Base-by-base conservation (phyloP, 2,888 invertebrate genomes). In the Anoplius nigerrimus region DNA sequence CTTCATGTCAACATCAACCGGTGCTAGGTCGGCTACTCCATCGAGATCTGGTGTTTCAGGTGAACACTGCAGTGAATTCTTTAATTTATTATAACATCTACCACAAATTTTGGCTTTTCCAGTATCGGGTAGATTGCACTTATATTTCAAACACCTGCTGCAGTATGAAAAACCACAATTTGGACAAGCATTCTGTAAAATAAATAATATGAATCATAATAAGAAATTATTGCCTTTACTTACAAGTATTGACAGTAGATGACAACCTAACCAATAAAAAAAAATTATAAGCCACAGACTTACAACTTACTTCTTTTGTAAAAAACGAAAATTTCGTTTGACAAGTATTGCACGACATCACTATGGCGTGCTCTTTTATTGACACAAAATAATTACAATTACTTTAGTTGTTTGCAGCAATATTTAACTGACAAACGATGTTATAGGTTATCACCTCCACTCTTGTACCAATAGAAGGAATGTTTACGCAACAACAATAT, bases 121-220 rank as follows among this genome's bases (percentile, higher is more conserved):
- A 76, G 92, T 88, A 71, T 90, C 92, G 11, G 93, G 91, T 67
- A 95, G 89, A 80, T 92, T 91, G 69, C 92, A 90, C 88, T 94
- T 94, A 80, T 94, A 92, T 77, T 92, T 92, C 56, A 97, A 89
- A 87, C 97, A 97, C 88, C 94, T 95, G 69, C 92, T 92, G 87
- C 97, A 97, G 89, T 93, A 95, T 55, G 95, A 94, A 89, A 94
- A 94, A 34, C 95, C 95, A 89, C 97, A 97, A 82, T 92, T 92
- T 51, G 95, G 93, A 87, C 97, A 97, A 20, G 95, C 96, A 90
- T 92, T 91, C 96, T 96, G 89, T 92, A 91, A 65, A 65, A 62
- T 61, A 72, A 61, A 27, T 69, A 58, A 69, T 58, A 59, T 22
- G 0, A 22, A n/a, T 43, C 18, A 20, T 48, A 21, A 2, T 2